Evolutionary conservation across 2,888 invertebrate genomes (phyloP), one percentile per base, ranked within the genome.

Genomic region (Gymnocheta viridis): DNA sequence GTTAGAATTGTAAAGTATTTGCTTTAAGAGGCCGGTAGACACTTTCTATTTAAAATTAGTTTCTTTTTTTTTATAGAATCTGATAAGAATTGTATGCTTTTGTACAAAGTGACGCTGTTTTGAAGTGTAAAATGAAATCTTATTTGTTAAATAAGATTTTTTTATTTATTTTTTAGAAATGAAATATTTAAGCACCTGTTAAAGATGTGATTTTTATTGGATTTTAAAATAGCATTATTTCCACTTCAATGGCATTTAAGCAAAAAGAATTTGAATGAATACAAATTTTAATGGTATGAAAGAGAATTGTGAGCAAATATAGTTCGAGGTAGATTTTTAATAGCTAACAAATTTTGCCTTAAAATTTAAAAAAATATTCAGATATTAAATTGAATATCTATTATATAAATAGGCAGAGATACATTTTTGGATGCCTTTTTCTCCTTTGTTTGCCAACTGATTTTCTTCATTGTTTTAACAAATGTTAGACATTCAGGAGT

Each of bases 21-120:
- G 54, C 54, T 81, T 62, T 12, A 54, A 69, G 80, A 67, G 60
- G 60, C 24, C 44, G 60, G 32, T 60, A 70, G 41, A 32, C 29
- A 41, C 3, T 29, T 32, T n/a, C 29, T 27, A 14, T n/a, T 62
- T 60, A 27, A 35, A 60, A 17, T 4, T 17, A 47, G 29, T 58
- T n/a, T 10, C 1, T 74, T 62, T 41, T 64, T 4, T 58, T 69
- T 27, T 3, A 32, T 62, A 24, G 24, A 41, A 81, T 81, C 81
- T 60, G 54, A 81, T 74, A 60, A 74, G 81, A 81, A 32, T 22
- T 54, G 2, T 44, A 19, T 9, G 19, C 14, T 51, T 10, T 51
- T 22, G 7, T 14, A 14, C 51, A 51, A 49, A 24, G 10, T 51
- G 14, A 1, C n/a, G 14, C 17, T 67, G 47, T 24, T 29, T 73